Base-by-base conservation (phyloP, 2,888 invertebrate species). In the Alsophila aescularia region DNA sequence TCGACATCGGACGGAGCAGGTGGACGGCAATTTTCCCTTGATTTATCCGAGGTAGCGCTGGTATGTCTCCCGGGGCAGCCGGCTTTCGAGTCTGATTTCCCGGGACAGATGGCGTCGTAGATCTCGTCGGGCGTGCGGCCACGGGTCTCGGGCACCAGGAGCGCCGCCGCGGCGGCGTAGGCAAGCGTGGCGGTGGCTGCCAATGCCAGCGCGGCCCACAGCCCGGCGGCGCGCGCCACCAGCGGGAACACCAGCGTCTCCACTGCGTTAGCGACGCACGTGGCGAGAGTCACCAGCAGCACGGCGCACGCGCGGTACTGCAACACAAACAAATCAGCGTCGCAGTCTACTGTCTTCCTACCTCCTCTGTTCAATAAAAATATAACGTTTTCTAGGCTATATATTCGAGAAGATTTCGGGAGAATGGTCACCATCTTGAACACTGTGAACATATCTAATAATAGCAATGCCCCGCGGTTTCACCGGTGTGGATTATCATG, bases 231-330 rank as follows among this genome's bases (percentile, higher is more conserved):
- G 31, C 16, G 60, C 48, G 72, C 79, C 29, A 66, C 66, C 42
- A 56, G 57, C 8, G 84, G 79, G 66, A 85, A 82, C 53, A 76
- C 18, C 15, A 66, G 60, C 55, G 79, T 78, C 60, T 86, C 86
- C 13, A 74, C 8, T 3, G 80, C 79, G 64, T 83, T 82, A 29
- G 74, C 86, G 2, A 64, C 64, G 66, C 79, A 69, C 14, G 73
- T 77, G 12, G 66, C 75, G 6, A 65, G 71, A 12, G 75, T 72
- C 8, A 77, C 64, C 61, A 83, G 63, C 72, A 79, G 63, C 52
- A 81, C 57, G 0, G 85, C 85, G 60, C 84, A 85, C 21, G 81
- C 73, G 32, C 85, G 86, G 62, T 80, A 83, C 87, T 86, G 76
- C 0, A 41, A 39, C 16, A 7, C 32, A 2, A 29, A 10, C 10